Conservation (phyloP, 35 echinoderm and acorn worm species). For the Ophiothrix spiculata region DNA sequence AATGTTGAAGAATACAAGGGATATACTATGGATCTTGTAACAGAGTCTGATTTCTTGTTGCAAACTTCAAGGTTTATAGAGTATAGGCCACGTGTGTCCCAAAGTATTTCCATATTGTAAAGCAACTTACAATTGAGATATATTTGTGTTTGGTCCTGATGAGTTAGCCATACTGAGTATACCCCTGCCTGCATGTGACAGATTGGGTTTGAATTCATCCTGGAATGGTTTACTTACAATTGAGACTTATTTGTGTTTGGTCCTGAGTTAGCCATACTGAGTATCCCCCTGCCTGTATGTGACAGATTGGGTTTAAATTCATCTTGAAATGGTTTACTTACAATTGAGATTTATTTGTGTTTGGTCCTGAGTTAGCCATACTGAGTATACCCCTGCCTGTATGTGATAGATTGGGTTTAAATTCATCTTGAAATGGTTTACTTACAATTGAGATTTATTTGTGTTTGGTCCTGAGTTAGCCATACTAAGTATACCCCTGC, state of each 20-base stretch:
- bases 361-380: conserved; percentile 67
- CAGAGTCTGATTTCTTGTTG: no score
- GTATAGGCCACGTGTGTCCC: no score
- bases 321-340: conserved; percentile 70
- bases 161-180: conserved; percentile 95
- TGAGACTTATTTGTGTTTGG: conserved; percentile 44
- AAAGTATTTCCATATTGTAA: no score
- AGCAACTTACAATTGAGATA: conserved; percentile 89
- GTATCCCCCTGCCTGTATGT: conserved; percentile 89
- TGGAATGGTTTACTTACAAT: conserved; percentile 57
- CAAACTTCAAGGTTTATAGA: no score
- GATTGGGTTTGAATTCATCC: conserved; percentile 90
- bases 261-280: conserved; percentile 85
- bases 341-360: conserved; percentile 54
- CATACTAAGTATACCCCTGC: conserved; percentile 95
- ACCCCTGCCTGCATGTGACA: conserved; percentile 82
- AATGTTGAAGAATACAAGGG: no score
- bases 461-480: conserved; percentile 53
- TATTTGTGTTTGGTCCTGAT: conserved; percentile 80
- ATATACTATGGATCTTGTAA: no score
- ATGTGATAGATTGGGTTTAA: conserved; percentile 87
- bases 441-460: conserved; percentile 55
- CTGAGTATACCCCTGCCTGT: conserved; percentile 93
- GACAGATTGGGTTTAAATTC: conserved; percentile 92
- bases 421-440: conserved; percentile 92